Base-by-base conservation (phyloP, 2,113 vertebrate species). In the Axis porcinus region DNA sequence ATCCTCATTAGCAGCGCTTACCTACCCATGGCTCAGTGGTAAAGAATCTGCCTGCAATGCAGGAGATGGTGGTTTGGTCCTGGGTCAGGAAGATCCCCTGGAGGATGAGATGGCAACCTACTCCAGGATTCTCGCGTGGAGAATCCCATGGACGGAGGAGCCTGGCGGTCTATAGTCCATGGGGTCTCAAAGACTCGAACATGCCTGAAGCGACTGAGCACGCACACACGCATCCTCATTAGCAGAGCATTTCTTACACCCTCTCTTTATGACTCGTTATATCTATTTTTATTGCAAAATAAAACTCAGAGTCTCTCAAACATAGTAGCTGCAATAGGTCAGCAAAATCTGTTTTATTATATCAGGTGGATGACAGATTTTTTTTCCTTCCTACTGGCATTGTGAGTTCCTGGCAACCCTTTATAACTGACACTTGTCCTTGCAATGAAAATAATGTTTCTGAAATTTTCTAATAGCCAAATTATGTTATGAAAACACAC, bases 401-500 rank as follows among this genome's bases (percentile, higher is more conserved):
- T 70, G 70, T 43, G 43, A 70, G 23, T 30, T 94, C 28, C 28
- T 47, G 25, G 11, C 10, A n/a, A 86, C 33, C 40, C 28, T 92
- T 85, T 88, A 50, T 36, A 91, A 91, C 2, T 0, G n/a, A 55
- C 7, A n/a, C 23, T 93, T 58, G 12, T 64, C 64, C 79, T 95
- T 79, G 27, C 5, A 67, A 16, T 36, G 60, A 40, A 94, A 58
- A 27, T 36, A 43, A 21, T 10, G 1, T 74, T 47, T 27, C 7
- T 47, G 83, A 19, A 50, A 54, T 86, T 94, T 96, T 90, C 84
- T 58, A 3, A 27, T 57, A 91, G 30, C 52, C 76, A 91, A 95
- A 52, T 95, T 40, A 36, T 74, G 25, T 54, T 50, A 83, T 43
- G 19, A 30, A 96, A 91, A 86, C 50, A 58, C 33, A 64, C 40